These are phyloP conservation scores for Augochlora pura DNA, from an alignment of 1,140 invertebrate species.

Conservation along the genomic window DNA sequence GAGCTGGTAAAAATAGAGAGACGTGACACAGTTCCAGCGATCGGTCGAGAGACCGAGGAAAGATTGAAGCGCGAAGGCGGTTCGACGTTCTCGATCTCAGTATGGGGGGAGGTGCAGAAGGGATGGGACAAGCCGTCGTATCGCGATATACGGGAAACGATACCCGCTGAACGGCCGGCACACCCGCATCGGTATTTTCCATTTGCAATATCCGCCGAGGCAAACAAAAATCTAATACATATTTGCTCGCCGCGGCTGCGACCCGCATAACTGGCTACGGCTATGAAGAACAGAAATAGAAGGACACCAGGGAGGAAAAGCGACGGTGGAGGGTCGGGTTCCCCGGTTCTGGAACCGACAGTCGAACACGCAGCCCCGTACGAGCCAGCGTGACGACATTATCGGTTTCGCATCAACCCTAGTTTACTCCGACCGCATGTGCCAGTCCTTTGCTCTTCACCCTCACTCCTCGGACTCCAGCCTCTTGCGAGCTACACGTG, in stretches of 20 bases:
- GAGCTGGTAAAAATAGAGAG: background rate
- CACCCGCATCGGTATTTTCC: constrained; percentile 35
- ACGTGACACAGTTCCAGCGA: background rate
- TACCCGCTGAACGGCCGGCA: background rate
- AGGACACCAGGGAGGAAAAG: background rate
- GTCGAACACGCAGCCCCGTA: constrained; percentile 29
- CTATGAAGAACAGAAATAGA: background rate
- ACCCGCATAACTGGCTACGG: constrained; percentile 44
- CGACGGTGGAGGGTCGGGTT: background rate
- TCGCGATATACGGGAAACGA: constrained; percentile 39
- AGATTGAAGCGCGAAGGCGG: background rate
- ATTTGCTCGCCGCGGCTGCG: constrained; percentile 46
- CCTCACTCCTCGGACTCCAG: constrained; percentile 14
- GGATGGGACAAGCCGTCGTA: constrained; percentile 4
- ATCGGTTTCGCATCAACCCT: constrained; percentile 75
- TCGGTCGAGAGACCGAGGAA: background rate
- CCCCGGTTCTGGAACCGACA: constrained; percentile 37
- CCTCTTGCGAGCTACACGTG: constrained; percentile 12
- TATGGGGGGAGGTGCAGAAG: background rate
- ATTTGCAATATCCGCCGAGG: constrained; percentile 53
- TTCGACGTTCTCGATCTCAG: background rate
- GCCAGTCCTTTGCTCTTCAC: constrained; percentile 29
- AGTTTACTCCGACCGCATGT: constrained; percentile 57
- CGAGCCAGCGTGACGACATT: constrained; percentile 65
- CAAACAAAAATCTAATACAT: constrained; percentile 66